Evolutionary conservation across 2,888 invertebrate species (phyloP).

Genomic region (Coleophora deauratella): DNA sequence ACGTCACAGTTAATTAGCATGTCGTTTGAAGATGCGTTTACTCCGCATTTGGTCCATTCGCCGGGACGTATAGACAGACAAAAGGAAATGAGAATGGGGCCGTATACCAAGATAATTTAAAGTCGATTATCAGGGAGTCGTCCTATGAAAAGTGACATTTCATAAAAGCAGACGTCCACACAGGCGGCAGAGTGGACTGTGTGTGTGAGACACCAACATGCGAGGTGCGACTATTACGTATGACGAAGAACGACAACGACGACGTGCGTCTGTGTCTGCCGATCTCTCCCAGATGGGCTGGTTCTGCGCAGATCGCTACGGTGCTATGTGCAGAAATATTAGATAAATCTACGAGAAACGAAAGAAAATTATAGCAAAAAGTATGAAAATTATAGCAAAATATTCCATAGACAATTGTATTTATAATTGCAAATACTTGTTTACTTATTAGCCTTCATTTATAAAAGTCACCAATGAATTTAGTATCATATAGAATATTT

Average conservation of each 20-base stretch:
- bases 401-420: too few relatives aligned
- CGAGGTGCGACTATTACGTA: conserved; percentile 71
- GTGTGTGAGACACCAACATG: conserved; percentile 66
- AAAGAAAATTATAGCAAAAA: too few relatives aligned
- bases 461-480: too few relatives aligned
- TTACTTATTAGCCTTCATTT: too few relatives aligned
- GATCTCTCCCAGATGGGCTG: conserved; percentile 62
- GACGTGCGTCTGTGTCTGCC: conserved; percentile 38
- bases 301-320: conserved; percentile 42
- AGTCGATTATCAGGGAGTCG: conserved; percentile 36
- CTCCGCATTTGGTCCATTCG: conserved; percentile 29
- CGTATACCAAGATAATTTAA: conserved; percentile 30
- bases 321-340: too few relatives aligned
- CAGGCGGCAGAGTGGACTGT: conserved; percentile 52
- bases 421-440: too few relatives aligned
- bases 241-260: conserved; percentile 14
- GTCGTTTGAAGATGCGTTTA: conserved; percentile 65
- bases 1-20: conserved; percentile 67
- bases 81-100: conserved; percentile 24
- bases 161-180: conserved; percentile 35
- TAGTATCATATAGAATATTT: too few relatives aligned
- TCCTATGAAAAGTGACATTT: conserved; percentile 40
- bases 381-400: too few relatives aligned
- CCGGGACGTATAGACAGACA: conserved; percentile 24
- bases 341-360: too few relatives aligned